These are phyloP conservation scores for Chrysina gloriosa DNA, from an alignment of 2,888 invertebrate species.

Conservation along the genomic window DNA sequence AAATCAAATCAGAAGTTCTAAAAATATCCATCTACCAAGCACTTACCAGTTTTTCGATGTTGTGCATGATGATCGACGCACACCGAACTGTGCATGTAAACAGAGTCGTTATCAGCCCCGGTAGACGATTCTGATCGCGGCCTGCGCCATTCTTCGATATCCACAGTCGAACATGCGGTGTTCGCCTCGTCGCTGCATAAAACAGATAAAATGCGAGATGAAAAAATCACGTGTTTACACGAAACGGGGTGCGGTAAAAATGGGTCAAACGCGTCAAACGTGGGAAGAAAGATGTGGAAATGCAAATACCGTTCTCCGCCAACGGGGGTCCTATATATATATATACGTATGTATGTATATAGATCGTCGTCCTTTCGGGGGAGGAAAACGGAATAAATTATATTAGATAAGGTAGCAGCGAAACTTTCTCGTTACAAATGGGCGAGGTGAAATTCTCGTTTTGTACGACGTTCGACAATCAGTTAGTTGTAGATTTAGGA, in stretches of 20 bases:
- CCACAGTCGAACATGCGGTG: constrained; percentile 70
- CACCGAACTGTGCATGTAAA: constrained; percentile 66
- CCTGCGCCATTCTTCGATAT: constrained; percentile 77
- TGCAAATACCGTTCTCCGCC: no score
- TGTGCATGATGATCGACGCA: constrained; percentile 59
- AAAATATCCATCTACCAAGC: not conserved
- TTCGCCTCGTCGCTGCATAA: constrained; percentile 81
- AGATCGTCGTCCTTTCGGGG: no score
- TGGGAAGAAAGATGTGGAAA: no score
- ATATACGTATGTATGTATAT: no score
- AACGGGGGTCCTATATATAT: no score
- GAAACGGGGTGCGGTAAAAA: not conserved
- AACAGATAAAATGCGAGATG: constrained; percentile 52
- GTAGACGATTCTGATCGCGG: constrained; percentile 82
- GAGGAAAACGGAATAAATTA: no score
- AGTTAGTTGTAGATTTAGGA: no score
- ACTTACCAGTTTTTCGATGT: constrained; percentile 65
- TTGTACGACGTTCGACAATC: no score
- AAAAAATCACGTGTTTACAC: not conserved
- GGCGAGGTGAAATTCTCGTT: no score
- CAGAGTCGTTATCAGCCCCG: constrained; percentile 78
- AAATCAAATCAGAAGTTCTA: not conserved
- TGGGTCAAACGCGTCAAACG: not conserved
- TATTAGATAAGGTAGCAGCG: no score
- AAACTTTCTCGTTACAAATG: no score